These are phyloP conservation scores for Meganola albula DNA, from an alignment of 2,888 invertebrate genomes.

Conservation along the genomic window DNA sequence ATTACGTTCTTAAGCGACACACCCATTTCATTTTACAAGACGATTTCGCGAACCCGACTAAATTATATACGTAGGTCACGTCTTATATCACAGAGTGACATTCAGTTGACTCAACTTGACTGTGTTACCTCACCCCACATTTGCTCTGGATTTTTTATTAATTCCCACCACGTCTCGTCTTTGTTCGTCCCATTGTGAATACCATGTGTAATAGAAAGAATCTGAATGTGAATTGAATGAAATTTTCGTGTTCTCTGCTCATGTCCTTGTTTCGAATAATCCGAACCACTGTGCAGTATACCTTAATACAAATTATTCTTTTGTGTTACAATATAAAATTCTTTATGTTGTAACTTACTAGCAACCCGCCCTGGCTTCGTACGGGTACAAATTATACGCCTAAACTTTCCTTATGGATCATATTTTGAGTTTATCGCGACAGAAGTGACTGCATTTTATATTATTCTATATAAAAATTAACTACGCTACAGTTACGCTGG, in stretches of 20 bases:
- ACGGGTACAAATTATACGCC: too few species aligned
- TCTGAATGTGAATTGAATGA: slow-evolving; percentile 43
- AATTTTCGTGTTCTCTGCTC: slow-evolving; percentile 44
- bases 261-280: slow-evolving; percentile 33
- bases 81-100: slow-evolving; percentile 59
- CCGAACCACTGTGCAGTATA: slow-evolving; percentile 28
- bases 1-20: slow-evolving; percentile 38
- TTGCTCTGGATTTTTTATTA: slow-evolving; percentile 57
- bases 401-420: too few species aligned
- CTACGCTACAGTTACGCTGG: too few species aligned
- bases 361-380: too few species aligned
- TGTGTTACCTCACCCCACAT: slow-evolving; percentile 55
- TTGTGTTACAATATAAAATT: too few species aligned
- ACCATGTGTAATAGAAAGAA: slow-evolving; percentile 56
- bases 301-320: neutral
- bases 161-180: slow-evolving; percentile 65
- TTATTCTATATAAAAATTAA: too few species aligned
- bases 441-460: too few species aligned
- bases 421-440: too few species aligned
- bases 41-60: slow-evolving; percentile 39
- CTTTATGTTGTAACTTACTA: too few species aligned
- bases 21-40: slow-evolving; percentile 44
- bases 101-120: slow-evolving; percentile 51
- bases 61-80: slow-evolving; percentile 61
- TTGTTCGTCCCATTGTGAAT: slow-evolving; percentile 68